Evolutionary conservation across 2,113 vertebrate genomes (phyloP).

Genomic region (Microtus montanus): DNA sequence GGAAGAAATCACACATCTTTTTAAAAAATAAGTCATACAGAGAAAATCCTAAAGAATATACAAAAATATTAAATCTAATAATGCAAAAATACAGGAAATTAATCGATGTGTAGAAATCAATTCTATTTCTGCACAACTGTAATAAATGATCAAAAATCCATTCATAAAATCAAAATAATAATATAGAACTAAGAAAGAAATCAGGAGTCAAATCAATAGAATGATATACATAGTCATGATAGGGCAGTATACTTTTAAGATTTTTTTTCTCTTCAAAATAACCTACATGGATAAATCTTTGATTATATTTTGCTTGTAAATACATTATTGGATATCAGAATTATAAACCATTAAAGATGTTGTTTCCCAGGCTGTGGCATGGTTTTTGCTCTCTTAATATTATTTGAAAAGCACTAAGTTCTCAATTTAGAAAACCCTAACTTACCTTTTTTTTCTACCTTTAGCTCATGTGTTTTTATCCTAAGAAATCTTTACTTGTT

Average conservation of each 20-base stretch:
- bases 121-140: background rate
- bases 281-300: background rate
- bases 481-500: background rate
- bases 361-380: background rate
- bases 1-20: background rate
- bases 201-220: conserved; percentile 35
- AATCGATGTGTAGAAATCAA: conserved; percentile 7
- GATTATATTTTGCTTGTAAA: background rate
- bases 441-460: background rate
- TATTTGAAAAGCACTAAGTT: conserved; percentile 31
- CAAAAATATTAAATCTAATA: conserved; percentile 23
- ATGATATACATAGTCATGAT: background rate
- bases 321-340: conserved; percentile 36
- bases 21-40: background rate
- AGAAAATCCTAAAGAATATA: conserved; percentile 27
- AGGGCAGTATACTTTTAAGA: conserved; percentile 12
- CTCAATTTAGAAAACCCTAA: background rate
- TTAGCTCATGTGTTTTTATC: background rate
- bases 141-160: conserved; percentile 3
- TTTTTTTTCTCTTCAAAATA: background rate
- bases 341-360: conserved; percentile 31
- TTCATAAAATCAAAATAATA: conserved; percentile 39
- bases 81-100: conserved; percentile 15
- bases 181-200: conserved; percentile 28
- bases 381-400: background rate